Evolutionary conservation across 1,140 invertebrate species (phyloP).

Genomic region (Danaus plexippus): DNA sequence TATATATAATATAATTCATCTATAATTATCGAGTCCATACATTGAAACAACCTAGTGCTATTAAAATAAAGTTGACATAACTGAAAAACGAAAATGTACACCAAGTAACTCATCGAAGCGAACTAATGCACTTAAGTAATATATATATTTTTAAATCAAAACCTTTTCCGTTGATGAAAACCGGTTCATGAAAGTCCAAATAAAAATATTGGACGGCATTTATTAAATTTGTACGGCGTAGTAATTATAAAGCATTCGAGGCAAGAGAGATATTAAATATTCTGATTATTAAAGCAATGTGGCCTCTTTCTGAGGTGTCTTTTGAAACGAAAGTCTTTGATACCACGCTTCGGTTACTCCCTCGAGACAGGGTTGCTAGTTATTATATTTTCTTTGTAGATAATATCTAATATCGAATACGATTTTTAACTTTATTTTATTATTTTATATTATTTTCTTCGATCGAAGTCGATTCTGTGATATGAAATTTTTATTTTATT

Average conservation of each 20-base stretch:
- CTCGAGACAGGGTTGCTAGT: conserved; percentile 11
- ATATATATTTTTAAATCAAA: too few species aligned
- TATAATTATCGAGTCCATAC: too few species aligned
- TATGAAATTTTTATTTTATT: too few species aligned
- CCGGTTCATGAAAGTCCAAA: conserved; percentile 5
- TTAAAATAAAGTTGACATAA: background rate
- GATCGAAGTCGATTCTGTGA: too few species aligned
- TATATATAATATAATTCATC: too few species aligned
- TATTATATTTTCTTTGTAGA: conserved; percentile 1
- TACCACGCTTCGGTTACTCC: conserved; percentile 14
- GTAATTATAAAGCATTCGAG: conserved; percentile 15
- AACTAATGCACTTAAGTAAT: too few species aligned
- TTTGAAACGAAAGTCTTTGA: conserved; percentile 23
- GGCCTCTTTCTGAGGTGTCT: conserved; percentile 21
- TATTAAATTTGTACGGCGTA: conserved; percentile 15
- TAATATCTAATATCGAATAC: too few species aligned
- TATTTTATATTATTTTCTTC: too few species aligned
- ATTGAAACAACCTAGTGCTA: too few species aligned
- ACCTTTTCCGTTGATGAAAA: too few species aligned
- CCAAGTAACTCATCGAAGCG: conserved; percentile 1
- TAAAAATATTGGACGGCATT: conserved; percentile 17
- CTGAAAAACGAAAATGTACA: conserved; percentile 8
- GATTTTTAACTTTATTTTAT: too few species aligned
- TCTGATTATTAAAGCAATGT: conserved; percentile 12
- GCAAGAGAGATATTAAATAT: conserved; percentile 23